Percentiles rank a stretch among this genome's conserved stretches.
Conservation (phyloP, 2,113 vertebrate species). For the Notarius lentiginosus region DNA sequence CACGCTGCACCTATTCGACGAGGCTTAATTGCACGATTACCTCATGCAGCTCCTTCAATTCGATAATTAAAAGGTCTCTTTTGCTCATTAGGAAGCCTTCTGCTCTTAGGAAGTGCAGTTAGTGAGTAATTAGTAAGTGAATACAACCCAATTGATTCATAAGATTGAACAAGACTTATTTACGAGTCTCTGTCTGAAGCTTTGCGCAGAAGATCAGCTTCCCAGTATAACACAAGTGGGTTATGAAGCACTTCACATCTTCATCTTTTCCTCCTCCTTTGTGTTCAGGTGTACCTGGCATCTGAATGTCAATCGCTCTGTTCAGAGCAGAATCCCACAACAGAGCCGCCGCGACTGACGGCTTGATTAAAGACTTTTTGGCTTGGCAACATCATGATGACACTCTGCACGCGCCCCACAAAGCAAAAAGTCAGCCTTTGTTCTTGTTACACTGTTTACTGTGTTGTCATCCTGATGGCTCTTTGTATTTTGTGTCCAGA, state of each 20-base stretch:
- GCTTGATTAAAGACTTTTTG: conserved; percentile 51
- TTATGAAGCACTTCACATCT: not conserved
- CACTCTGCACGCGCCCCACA: not conserved
- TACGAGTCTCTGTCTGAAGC: conserved; percentile 30
- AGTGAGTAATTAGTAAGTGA: conserved; percentile 1
- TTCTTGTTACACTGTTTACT: conserved; percentile 37
- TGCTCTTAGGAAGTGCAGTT: conserved; percentile 27
- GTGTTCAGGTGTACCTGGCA: conserved; percentile 27
- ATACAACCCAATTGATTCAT: conserved; percentile 8
- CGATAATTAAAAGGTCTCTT: conserved; percentile 29
- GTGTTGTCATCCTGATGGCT: conserved; percentile 9
- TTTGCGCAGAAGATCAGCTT: conserved; percentile 1
- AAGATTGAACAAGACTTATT: conserved; percentile 22
- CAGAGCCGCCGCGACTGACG: conserved; percentile 23
- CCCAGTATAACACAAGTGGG: not conserved
- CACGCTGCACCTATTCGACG: not conserved
- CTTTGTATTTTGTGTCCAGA: conserved; percentile 17
- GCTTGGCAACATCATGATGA: not conserved
- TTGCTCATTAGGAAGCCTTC: conserved; percentile 27
- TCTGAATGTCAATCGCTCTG: not conserved
- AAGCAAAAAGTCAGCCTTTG: conserved; percentile 33
- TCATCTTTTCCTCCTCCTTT: not conserved
- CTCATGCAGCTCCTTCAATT: conserved; percentile 12
- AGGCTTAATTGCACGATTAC: conserved; percentile 26
- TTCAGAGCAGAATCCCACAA: conserved; percentile 22